Conservation (phyloP, 2,113 vertebrate species). For the Spea bombifrons region DNA sequence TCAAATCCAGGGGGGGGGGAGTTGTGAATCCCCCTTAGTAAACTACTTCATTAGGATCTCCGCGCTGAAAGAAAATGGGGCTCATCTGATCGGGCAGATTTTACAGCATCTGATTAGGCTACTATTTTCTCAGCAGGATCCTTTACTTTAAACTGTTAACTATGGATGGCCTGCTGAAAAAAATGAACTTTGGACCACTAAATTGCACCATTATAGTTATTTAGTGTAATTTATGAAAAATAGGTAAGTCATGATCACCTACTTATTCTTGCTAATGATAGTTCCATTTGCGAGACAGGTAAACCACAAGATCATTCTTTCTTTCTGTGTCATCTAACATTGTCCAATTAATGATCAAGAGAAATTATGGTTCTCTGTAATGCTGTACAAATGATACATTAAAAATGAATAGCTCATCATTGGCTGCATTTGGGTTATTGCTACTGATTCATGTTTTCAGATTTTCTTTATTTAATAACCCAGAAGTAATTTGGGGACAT, state of each 20-base stretch:
- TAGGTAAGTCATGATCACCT: constrained; percentile 71
- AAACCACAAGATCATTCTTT: constrained; percentile 62
- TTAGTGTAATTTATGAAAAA: constrained; percentile 92
- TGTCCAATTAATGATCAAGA: constrained; percentile 60
- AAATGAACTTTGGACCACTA: constrained; percentile 91
- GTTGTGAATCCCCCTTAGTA: constrained; percentile 65
- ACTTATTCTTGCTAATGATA: constrained; percentile 75
- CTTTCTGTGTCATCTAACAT: constrained; percentile 53
- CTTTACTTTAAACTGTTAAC: constrained; percentile 96
- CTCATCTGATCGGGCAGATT: constrained; percentile 92
- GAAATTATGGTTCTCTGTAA: constrained; percentile 50
- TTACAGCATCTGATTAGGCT: constrained; percentile 96
- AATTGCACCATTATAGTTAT: constrained; percentile 99
- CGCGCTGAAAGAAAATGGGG: constrained; percentile 63
- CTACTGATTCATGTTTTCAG: constrained; percentile 51
- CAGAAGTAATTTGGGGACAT: constrained; percentile 40
- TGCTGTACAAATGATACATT: constrained; percentile 58
- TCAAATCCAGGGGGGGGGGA: constrained; percentile 85
- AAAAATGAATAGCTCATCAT: constrained; percentile 60
- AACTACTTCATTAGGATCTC: constrained; percentile 87
- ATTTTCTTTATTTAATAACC: constrained; percentile 51
- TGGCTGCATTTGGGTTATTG: constrained; percentile 47
- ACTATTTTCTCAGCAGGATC: constrained; percentile 97
- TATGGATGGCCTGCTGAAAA: constrained; percentile 84
- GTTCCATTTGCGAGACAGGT: constrained; percentile 73